Percentiles rank a stretch among this genome's conserved stretches.
phyloP scores from a whole-genome alignment of 2,113 vertebrate species.

The Capreolus pygargus region DNA sequence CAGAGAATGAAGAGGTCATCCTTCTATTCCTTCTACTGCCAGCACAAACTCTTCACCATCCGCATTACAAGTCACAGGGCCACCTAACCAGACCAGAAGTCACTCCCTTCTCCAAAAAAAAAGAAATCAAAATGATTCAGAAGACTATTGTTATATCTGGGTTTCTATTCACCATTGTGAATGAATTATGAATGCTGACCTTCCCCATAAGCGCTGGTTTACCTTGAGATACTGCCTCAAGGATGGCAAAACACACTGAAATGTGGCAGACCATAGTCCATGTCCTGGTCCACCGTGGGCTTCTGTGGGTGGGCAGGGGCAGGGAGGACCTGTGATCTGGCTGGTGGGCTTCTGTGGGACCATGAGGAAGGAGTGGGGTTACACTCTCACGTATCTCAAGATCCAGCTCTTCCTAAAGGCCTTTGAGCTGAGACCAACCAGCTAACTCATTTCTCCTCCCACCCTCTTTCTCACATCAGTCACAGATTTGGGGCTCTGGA shows the following conservation, averaged over 20 bases:
- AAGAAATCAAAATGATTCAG: neutral
- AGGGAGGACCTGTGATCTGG: neutral
- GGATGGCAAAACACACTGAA: rapidly evolving
- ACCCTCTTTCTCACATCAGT: neutral
- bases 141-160: neutral
- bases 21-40: neutral
- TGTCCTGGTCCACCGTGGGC: rapidly evolving
- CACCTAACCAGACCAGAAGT: neutral
- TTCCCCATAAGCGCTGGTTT: neutral
- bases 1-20: neutral
- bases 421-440: neutral
- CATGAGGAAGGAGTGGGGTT: neutral
- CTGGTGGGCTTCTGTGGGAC: neutral
- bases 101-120: neutral
- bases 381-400: neutral
- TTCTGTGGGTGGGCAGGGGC: neutral
- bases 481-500: neutral
- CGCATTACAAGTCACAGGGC: neutral
- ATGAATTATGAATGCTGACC: too few species aligned
- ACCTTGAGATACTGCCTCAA: neutral
- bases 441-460: neutral
- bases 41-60: neutral
- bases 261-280: rapidly evolving
- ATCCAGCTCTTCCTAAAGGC: neutral
- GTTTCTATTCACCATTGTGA: neutral